Conservation (phyloP, 1,140 invertebrate species). For the Apis dorsata region DNA sequence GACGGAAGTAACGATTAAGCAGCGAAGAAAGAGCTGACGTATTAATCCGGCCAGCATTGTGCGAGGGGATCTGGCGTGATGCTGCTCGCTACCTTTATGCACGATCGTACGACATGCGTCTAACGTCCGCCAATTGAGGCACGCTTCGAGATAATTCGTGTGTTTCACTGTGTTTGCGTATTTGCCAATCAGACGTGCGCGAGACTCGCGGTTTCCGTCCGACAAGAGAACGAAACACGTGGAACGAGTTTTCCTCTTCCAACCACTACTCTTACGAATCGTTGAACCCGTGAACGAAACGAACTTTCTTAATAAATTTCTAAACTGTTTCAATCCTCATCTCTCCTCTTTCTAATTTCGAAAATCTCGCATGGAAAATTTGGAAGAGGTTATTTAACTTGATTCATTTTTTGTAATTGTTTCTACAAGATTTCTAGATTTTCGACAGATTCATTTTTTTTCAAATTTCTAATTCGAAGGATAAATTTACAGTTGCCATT, state of each 20-base stretch:
- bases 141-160: slow-evolving; percentile 72
- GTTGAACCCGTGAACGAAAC: neutral
- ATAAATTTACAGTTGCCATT: too few species aligned
- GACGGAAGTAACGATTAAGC: slow-evolving; percentile 79
- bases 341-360: neutral
- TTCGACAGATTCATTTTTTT: too few species aligned
- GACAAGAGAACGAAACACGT: slow-evolving; percentile 7
- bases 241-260: neutral
- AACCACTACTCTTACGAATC: neutral
- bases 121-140: slow-evolving; percentile 72
- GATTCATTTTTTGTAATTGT: too few species aligned
- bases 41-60: slow-evolving; percentile 75
- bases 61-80: slow-evolving; percentile 73
- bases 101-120: slow-evolving; percentile 71
- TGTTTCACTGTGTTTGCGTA: slow-evolving; percentile 58
- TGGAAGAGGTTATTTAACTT: too few species aligned
- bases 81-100: slow-evolving; percentile 66
- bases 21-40: slow-evolving; percentile 78
- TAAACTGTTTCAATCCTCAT: neutral
- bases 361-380: too few species aligned
- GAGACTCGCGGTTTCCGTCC: slow-evolving; percentile 6
- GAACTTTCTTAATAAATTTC: neutral
- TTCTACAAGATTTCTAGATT: too few species aligned
- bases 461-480: too few species aligned
- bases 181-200: neutral